phyloP scores from a whole-genome alignment of 2,113 vertebrate genomes.

The Megaceryle maxima region DNA sequence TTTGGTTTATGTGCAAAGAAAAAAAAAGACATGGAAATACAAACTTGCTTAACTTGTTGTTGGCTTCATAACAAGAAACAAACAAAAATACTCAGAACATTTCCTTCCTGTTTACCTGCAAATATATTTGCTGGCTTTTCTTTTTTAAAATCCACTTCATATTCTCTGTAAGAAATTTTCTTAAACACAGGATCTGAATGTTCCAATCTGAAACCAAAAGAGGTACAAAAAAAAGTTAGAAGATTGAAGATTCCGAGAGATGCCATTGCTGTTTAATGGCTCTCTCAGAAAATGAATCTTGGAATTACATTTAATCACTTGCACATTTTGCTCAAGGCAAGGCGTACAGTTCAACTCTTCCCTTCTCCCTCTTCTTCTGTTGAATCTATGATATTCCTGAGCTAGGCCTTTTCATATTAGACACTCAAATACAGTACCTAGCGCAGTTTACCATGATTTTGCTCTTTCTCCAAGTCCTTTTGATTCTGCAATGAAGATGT shows the following conservation, averaged over 20 bases:
- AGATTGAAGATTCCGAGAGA: background rate
- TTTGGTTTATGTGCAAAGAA: background rate
- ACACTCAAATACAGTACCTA: background rate
- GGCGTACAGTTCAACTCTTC: background rate
- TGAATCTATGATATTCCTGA: background rate
- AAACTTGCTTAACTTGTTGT: background rate
- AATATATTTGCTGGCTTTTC: slow-evolving; percentile 78
- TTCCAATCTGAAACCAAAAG: slow-evolving; percentile 49
- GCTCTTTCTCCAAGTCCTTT: background rate
- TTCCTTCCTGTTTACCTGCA: slow-evolving; percentile 82
- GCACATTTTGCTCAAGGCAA: background rate
- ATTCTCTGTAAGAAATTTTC: slow-evolving; percentile 93
- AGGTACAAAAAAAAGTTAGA: background rate
- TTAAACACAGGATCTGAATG: slow-evolving; percentile 76
- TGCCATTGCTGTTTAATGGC: background rate
- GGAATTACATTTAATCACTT: background rate
- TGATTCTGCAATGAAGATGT: background rate
- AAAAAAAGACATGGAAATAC: background rate
- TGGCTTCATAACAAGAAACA: background rate
- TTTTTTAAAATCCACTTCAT: slow-evolving; percentile 84
- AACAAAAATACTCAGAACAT: background rate
- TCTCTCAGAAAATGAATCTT: background rate
- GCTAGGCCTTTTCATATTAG: background rate
- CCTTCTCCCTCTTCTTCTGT: background rate
- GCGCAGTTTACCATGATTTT: background rate